These are phyloP conservation scores for Ariopsis seemanni DNA, from an alignment of 2,113 vertebrate species.

Conservation along the genomic window DNA sequence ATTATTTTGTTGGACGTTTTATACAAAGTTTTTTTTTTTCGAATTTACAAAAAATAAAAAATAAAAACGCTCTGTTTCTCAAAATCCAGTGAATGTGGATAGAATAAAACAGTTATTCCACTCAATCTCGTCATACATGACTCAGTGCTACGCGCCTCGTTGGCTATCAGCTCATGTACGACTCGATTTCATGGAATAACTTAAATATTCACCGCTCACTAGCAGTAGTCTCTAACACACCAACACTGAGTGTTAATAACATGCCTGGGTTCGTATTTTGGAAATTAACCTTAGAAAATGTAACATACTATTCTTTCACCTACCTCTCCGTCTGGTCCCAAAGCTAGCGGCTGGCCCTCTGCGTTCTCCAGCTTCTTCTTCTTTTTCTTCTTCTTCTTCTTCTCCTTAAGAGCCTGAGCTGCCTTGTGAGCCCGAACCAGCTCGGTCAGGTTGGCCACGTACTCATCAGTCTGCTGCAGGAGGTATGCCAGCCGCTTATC, in stretches of 20 bases:
- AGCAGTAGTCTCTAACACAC: background rate
- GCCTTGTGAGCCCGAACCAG: constrained; percentile 95
- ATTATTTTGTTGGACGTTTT: no score
- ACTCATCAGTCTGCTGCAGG: constrained; percentile 96
- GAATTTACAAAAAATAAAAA: no score
- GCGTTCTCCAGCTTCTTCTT: constrained; percentile 80
- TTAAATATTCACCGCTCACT: no score
- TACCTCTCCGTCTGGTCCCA: constrained; percentile 92
- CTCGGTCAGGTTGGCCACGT: constrained; percentile 95
- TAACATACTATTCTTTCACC: background rate
- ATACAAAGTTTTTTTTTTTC: no score
- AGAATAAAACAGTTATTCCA: no score
- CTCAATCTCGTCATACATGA: no score
- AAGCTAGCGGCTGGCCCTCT: constrained; percentile 75
- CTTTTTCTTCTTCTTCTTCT: constrained; percentile 97
- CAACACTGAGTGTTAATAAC: no score
- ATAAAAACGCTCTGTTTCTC: no score
- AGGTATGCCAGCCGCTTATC: constrained; percentile 97
- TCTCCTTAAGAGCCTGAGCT: constrained; percentile 91
- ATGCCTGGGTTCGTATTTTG: background rate
- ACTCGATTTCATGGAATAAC: no score
- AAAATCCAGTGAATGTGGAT: no score
- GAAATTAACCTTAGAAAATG: background rate
- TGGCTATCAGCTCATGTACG: no score
- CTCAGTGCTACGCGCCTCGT: no score